Percentiles rank a stretch among this genome's conserved stretches.
Evolutionary conservation across 2,797 vertebrate genomes (phyloP).

Genomic region (Salmo trutta): DNA sequence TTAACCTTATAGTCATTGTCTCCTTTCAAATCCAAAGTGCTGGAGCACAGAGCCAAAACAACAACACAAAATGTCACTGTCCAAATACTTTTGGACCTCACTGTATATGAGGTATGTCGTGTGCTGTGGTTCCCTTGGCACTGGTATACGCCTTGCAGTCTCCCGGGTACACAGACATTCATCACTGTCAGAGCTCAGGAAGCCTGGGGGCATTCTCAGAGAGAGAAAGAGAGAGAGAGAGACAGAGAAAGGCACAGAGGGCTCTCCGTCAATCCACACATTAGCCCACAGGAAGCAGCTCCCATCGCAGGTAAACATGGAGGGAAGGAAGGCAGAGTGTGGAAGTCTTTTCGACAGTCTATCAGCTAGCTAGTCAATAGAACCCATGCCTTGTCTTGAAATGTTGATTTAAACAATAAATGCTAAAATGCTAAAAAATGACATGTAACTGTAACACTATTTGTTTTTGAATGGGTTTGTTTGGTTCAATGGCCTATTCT

Average conservation of each 20-base stretch:
- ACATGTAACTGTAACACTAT: neutral
- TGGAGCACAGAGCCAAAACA: no score
- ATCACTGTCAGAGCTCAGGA: conserved; percentile 23
- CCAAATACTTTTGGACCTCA: no score
- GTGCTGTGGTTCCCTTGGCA: conserved; percentile 1
- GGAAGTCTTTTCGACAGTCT: neutral
- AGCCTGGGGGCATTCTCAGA: neutral
- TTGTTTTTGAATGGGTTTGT: neutral
- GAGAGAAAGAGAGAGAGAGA: neutral
- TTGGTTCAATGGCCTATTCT: neutral
- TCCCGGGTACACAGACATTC: conserved; percentile 9
- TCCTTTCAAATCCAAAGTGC: neutral
- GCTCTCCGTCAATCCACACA: neutral
- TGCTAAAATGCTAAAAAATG: no score
- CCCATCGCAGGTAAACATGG: neutral
- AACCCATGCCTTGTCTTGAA: neutral
- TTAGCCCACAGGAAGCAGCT: neutral
- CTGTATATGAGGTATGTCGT: neutral
- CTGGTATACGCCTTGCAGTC: neutral
- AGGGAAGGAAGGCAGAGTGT: neutral
- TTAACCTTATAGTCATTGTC: no score
- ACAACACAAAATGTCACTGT: no score
- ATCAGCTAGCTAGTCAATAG: neutral
- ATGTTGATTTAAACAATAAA: neutral
- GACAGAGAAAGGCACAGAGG: neutral